Conservation (phyloP, 2,888 invertebrate genomes). For the Micropterix aruncella region DNA sequence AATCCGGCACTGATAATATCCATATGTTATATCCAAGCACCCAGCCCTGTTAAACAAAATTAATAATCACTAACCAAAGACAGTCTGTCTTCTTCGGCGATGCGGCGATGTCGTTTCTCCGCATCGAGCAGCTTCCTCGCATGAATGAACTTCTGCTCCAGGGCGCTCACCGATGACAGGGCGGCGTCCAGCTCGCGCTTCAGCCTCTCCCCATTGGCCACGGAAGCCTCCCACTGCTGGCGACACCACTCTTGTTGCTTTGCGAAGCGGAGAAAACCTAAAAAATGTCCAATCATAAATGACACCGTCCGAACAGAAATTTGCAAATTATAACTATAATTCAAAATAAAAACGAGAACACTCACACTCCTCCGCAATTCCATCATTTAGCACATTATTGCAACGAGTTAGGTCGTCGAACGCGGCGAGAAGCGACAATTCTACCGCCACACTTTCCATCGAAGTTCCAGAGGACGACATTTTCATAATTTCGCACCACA, state of each 20-base stretch:
- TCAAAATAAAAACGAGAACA: constrained; percentile 13
- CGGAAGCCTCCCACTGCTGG: constrained; percentile 51
- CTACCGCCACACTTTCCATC: background rate
- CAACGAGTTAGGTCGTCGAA: constrained; percentile 61
- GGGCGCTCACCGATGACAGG: constrained; percentile 54
- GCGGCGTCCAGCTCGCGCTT: constrained; percentile 57
- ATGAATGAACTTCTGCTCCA: constrained; percentile 69
- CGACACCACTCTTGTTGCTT: constrained; percentile 59
- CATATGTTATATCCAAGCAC: too few species aligned
- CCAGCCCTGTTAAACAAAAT: too few species aligned
- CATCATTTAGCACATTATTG: constrained; percentile 47
- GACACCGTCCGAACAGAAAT: background rate
- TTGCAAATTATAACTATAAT: background rate
- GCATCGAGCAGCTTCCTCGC: constrained; percentile 68
- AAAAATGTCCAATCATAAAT: constrained; percentile 5
- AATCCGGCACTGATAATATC: too few species aligned
- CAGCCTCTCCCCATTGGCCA: constrained; percentile 57
- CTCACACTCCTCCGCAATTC: constrained; percentile 55
- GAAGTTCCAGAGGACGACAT: too few species aligned
- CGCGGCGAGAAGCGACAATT: constrained; percentile 48
- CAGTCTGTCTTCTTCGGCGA: constrained; percentile 58
- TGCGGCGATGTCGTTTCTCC: constrained; percentile 56
- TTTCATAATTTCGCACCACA: too few species aligned
- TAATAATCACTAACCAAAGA: constrained; percentile 55
- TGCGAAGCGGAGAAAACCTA: constrained; percentile 63